Evolutionary conservation across 2,113 vertebrate species (phyloP), one percentile per base, ranked within the genome.

Genomic region (Rattus rattus): DNA sequence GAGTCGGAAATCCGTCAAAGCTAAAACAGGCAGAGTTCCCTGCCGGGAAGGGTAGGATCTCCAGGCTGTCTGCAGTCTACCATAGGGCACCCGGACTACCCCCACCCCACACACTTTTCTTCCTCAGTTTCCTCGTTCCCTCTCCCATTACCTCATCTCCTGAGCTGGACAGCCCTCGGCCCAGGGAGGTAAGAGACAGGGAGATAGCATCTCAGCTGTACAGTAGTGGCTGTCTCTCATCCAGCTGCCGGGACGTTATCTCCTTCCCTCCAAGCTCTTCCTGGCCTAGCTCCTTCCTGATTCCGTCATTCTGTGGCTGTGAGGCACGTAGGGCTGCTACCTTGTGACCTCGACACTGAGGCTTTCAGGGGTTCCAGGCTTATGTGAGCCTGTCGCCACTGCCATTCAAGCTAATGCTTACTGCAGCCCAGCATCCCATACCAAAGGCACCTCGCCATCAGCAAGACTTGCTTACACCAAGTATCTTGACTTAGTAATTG

Each of bases 61-160:
- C n/a, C 26, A 30, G 59, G 4, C n/a, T 75, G 72, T 80, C 56
- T 5, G 14, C 7, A 1, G 22, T n/a, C 36, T 14, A 39, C 61
- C n/a, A 24, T 19, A 24, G 19, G 10, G 79, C 5, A 11, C 20
- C 80, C 24, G 79, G 54, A 59, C 56, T 22, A 39, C 2, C 36
- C 7, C 2, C 11, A 0, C 0, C 36, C 56, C 80, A 0, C 39
- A 1, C 14, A 14, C 59, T 19, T 30, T 47, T 16, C 36, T 26
- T n/a, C 43, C 14, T 63, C 56, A 30, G 28, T 47, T 43, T 65
- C 73, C 73, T 47, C 24, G 5, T 76, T 26, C 39, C 39, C 39
- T 76, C 39, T 12, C 14, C 13, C 7, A 65, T 65, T 28, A 43
- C 83, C 83, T 65, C 26, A 85, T 85, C 39, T 84, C 59, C 81